phyloP scores from a whole-genome alignment of 1,140 invertebrate genomes.

The Monochamus saltuarius region DNA sequence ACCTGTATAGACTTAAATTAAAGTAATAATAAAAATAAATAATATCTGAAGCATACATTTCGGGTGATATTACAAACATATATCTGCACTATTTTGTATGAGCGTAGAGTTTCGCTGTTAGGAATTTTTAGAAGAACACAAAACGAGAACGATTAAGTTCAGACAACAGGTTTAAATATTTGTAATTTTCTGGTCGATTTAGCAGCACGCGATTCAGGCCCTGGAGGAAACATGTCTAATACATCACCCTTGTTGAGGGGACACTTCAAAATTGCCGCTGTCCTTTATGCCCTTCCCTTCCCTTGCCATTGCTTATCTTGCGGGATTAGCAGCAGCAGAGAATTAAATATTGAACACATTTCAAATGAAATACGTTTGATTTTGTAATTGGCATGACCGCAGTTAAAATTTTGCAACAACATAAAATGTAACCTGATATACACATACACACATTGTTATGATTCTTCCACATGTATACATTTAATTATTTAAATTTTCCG shows the following conservation, averaged over 20 bases:
- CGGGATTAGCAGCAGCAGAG: conserved; percentile 24
- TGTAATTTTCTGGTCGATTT: conserved; percentile 38
- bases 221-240: conserved; percentile 35
- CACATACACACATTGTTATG: too few relatives aligned
- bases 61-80: too few relatives aligned
- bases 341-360: conserved; percentile 34
- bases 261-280: conserved; percentile 35
- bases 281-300: conserved; percentile 22
- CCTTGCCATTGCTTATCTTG: conserved; percentile 16
- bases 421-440: too few relatives aligned
- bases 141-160: conserved; percentile 13
- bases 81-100: background rate
- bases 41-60: too few relatives aligned
- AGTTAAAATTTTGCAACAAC: too few relatives aligned
- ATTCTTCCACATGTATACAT: too few relatives aligned
- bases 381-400: conserved; percentile 8
- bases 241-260: conserved; percentile 37
- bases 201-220: conserved; percentile 32
- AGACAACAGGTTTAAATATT: conserved; percentile 25
- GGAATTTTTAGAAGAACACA: conserved; percentile 3
- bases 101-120: background rate
- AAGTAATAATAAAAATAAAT: too few relatives aligned
- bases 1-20: too few relatives aligned
- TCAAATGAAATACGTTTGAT: conserved; percentile 17
- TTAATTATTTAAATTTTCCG: too few relatives aligned